Evolutionary conservation across 2,797 vertebrate genomes (phyloP).

Genomic region (Corythornis leucogaster): DNA sequence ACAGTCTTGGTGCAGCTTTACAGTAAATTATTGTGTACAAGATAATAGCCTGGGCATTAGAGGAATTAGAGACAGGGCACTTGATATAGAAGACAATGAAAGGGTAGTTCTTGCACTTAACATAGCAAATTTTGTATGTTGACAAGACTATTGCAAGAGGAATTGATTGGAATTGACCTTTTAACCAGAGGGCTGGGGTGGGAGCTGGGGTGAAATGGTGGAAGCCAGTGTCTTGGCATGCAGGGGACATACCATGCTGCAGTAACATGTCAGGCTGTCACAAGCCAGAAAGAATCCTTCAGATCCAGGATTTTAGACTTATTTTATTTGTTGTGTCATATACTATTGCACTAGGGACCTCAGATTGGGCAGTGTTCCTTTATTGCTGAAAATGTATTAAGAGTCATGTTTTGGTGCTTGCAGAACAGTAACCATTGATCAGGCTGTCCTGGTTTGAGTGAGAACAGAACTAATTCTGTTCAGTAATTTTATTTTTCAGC

Average conservation of each 20-base stretch:
- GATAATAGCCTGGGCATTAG: background rate
- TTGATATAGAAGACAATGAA: background rate
- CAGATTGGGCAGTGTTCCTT: background rate
- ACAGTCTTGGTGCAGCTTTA: background rate
- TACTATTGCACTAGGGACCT: background rate
- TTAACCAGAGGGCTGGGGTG: background rate
- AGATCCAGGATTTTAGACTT: background rate
- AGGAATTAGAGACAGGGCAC: background rate
- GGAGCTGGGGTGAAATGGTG: background rate
- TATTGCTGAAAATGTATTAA: background rate
- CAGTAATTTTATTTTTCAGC: background rate
- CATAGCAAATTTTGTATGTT: background rate
- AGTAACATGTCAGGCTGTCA: background rate
- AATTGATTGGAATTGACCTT: background rate
- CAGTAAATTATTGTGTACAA: constrained; percentile 20
- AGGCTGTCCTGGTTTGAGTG: background rate
- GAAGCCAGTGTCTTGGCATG: background rate
- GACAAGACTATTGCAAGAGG: background rate
- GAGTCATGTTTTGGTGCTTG: background rate
- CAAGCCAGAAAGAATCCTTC: background rate
- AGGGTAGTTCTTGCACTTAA: background rate
- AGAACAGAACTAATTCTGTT: background rate
- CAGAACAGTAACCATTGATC: background rate
- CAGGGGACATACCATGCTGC: background rate
- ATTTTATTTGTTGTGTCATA: rapidly evolving